These are phyloP conservation scores for Branchellion lobata DNA, from an alignment of 2,888 invertebrate genomes.

Conservation along the genomic window DNA sequence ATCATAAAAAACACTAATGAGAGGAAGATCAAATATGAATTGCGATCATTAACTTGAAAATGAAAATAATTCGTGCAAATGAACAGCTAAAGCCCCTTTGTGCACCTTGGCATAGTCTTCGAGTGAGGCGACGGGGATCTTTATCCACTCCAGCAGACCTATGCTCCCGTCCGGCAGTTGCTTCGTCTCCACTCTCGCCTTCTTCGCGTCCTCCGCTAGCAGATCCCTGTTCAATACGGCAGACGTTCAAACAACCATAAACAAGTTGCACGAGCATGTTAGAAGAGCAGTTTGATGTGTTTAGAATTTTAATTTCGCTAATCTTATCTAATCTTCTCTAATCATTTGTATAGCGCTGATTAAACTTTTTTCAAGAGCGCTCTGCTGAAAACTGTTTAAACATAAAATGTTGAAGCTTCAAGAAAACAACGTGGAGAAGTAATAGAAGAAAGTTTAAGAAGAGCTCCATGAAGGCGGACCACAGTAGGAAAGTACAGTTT, in stretches of 20 bases:
- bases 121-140: not conserved
- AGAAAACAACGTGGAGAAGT: too few relatives aligned
- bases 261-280: too few relatives aligned
- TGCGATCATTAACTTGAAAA: too few relatives aligned
- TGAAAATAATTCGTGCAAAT: too few relatives aligned
- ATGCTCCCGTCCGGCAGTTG: constrained; percentile 41
- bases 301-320: too few relatives aligned
- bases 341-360: not conserved
- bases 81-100: too few relatives aligned
- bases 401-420: too few relatives aligned
- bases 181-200: constrained; percentile 37
- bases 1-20: too few relatives aligned
- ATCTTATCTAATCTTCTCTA: not conserved
- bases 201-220: constrained; percentile 15
- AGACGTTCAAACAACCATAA: not conserved
- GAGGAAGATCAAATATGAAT: too few relatives aligned
- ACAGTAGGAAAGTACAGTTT: not conserved
- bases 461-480: not conserved
- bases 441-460: too few relatives aligned
- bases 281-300: too few relatives aligned
- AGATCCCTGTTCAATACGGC: constrained; percentile 38
- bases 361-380: not conserved
- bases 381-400: too few relatives aligned
- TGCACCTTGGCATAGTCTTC: not conserved
- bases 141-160: not conserved